Base-by-base conservation (phyloP, 2,888 invertebrate species). In the Caenorhabditis sp. region DNA sequence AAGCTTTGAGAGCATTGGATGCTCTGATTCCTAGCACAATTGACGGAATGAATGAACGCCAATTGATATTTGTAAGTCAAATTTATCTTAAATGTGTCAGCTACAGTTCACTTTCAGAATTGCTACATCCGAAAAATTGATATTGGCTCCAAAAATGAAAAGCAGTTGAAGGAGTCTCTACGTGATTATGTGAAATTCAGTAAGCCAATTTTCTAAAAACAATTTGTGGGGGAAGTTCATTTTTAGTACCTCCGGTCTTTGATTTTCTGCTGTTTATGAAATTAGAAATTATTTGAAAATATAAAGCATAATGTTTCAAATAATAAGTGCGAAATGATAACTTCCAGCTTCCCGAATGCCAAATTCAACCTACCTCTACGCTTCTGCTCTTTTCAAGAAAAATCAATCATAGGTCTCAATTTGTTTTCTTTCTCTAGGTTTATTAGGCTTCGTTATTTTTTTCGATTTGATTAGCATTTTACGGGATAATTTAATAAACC, bases 61-160 rank as follows among this genome's bases (percentile, higher is more conserved):
- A 80, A 60, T 67, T 80, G n/a, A 61, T 77, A 50, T 80, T 80
- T 64, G 80, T 80, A 49, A 66, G 78, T 67, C 14, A 5, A 38
- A 52, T 23, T 25, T 2, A 21, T 21, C 25, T 31, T 58, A n/a
- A n/a, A n/a, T n/a, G n/a, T n/a, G n/a, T n/a, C n/a, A n/a, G n/a
- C n/a, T 31, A 31, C 10, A 7, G 2, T 43, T 27, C 17, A 20
- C 59, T 70, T 76, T 21, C 60, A 80, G 80, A 70, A 80, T 64
- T 71, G 73, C 68, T 78, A 77, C 72, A 76, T 84, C 57, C 82
- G 84, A 8, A 77, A 81, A 31, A 67, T 84, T 26, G 74, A 80
- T 50, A 83, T 80, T 67, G 64, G 63, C n/a, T 67, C 67, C 38
- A 68, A 72, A 38, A 70, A 58, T 14, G 74, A 71, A 31, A 66